Evolutionary conservation across 2,113 vertebrate genomes (phyloP).

Genomic region (Sebastes schlegelii): DNA sequence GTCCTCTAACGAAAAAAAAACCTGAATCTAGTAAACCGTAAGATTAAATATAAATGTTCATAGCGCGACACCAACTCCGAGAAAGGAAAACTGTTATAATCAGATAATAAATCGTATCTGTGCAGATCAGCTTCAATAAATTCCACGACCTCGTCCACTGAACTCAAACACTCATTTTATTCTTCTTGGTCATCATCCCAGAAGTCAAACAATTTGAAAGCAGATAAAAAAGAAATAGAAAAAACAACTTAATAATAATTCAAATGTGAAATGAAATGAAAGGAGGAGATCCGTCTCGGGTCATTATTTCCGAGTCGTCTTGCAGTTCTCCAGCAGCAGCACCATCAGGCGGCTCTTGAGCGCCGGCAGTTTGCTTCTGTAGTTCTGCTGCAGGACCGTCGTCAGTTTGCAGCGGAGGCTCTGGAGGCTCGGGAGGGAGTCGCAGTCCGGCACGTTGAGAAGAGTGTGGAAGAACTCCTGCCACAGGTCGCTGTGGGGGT

Average conservation of each 20-base stretch:
- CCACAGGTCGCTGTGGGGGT: conserved; percentile 91
- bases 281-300: too few relatives aligned
- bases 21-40: not conserved
- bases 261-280: too few relatives aligned
- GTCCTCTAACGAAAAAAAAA: not conserved
- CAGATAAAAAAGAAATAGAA: not conserved
- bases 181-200: not conserved
- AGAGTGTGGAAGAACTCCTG: conserved; percentile 90
- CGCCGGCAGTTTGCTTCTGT: conserved; percentile 84
- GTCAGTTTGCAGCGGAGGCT: conserved; percentile 78
- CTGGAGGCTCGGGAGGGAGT: conserved; percentile 80
- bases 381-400: conserved; percentile 82
- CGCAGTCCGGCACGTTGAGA: conserved; percentile 88
- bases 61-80: too few relatives aligned
- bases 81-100: too few relatives aligned
- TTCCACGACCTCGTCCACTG: not conserved
- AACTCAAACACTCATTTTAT: not conserved
- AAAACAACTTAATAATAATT: not conserved
- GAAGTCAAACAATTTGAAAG: not conserved
- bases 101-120: not conserved
- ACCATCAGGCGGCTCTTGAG: conserved; percentile 89
- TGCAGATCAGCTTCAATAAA: not conserved
- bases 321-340: conserved; percentile 87
- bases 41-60: not conserved
- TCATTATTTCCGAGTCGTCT: conserved; percentile 64